A percentile compares a stretch with the other conserved stretches of the same genome.
Conservation (phyloP, 1,140 invertebrate genomes). For the Diachasma alloeum region DNA sequence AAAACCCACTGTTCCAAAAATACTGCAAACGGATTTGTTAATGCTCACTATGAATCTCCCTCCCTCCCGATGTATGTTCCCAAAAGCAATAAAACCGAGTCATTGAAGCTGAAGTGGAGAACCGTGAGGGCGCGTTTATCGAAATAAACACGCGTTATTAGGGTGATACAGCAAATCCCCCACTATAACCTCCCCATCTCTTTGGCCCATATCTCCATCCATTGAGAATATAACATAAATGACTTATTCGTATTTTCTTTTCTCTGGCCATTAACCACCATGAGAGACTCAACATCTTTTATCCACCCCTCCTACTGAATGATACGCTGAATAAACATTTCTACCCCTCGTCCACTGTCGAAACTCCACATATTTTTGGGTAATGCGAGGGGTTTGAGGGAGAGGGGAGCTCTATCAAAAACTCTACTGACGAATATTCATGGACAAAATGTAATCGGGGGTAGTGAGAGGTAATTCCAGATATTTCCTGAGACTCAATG, state of each 20-base stretch:
- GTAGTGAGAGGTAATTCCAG: background rate
- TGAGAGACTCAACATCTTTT: background rate
- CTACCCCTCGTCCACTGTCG: background rate
- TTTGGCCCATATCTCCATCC: background rate
- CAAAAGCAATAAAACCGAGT: conserved; percentile 24
- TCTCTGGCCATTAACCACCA: background rate
- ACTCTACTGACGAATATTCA: background rate
- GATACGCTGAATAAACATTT: conserved; percentile 5
- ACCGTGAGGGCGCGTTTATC: conserved; percentile 23
- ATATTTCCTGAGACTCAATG: background rate
- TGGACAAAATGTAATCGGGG: background rate
- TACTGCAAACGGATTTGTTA: background rate
- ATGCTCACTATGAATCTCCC: background rate
- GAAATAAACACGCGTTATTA: conserved; percentile 14
- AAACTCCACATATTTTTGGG: background rate
- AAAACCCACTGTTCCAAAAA: background rate
- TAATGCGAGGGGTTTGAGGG: background rate
- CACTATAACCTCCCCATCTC: background rate
- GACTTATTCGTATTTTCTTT: background rate
- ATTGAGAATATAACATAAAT: background rate
- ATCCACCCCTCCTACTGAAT: background rate
- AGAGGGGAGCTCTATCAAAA: background rate
- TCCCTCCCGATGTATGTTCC: background rate
- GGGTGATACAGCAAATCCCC: conserved; percentile 5
- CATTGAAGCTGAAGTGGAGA: conserved; percentile 20